Base-by-base conservation (phyloP, 2,888 invertebrate genomes). In the Harpalus rubripes region DNA sequence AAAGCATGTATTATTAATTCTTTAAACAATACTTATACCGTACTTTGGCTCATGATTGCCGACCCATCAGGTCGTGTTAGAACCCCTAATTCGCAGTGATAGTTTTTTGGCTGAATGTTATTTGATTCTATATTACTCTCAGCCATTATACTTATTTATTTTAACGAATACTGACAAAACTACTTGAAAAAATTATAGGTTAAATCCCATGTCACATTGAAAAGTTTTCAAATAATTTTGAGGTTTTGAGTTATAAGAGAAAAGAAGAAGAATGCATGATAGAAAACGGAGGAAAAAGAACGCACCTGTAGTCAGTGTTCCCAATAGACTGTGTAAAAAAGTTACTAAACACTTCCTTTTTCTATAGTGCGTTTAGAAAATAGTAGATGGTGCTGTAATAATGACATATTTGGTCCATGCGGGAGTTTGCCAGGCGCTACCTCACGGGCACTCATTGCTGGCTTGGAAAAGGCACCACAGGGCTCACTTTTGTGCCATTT, bases 1-100 rank as follows among this genome's bases (percentile, higher is more conserved):
- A 65, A 39, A 39, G 15, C 7, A 68, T 68, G 41, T 12, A 85
- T 68, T 59, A 86, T 15, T 22, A 58, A 41, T 32, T 79, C 16
- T 81, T 76, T 84, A 39, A 52, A 26, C 83, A 84, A 68, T 16
- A 68, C n/a, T 26, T 41, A 56, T 81, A 44, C 86, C 78, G 86
- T 92, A 96, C 96, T 96, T 93, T 96, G 96, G 86, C 95, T 93
- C 88, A 96, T 92, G 89, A 96, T 93, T 12, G 95, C 95, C 0
- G 96, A 96, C 12, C 96, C 96, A 91, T 97, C 96, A 0, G 96
- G 94, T 89, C 95, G 93, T 81, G 94, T 94, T 16, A 96, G 91
- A 79, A 94, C 93, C 90, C 95, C 95, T 32, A 96, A 90, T 91
- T 96, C 95, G 88, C 95, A 95, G 88, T 94, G 59, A 59, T 63